Evolutionary conservation across 2,113 vertebrate species (phyloP), one percentile per base, ranked within the genome.

Genomic region (Hippocampus mohnikei): DNA sequence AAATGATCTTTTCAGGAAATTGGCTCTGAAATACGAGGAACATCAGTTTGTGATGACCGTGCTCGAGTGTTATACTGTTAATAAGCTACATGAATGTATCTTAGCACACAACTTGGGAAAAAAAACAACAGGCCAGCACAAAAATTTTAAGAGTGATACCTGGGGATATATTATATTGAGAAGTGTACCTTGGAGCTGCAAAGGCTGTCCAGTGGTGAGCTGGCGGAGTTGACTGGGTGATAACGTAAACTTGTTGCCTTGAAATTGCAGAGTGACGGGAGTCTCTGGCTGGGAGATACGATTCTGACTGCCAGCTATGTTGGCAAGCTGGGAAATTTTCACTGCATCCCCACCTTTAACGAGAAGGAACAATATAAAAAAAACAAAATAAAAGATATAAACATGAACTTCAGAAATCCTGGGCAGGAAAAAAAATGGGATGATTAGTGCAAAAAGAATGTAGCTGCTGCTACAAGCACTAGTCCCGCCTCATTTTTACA

Each of bases 191-290:
- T 97, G 95, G 62, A 97, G 91, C 88, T 97, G 95, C 83, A 97
- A 85, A 37, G 95, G 95, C 42, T 97, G 95, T 62, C 95, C 95
- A 0, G 95, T 94, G 42, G 95, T 97, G 71, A 97, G 95, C 88
- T 97, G 95, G 18, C 95, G 94, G 18, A 97, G 93, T 60, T 97
- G 95, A 71, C 95, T 97, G 20, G 94, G 95, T 1, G 95, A 97
- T 53, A 97, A 72, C 7, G 95, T 97, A 73, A 96, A 96, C 82
- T 96, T 97, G 89, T 96, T 97, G 33, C 95, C 95, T 87, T 97
- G 95, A 85, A 96, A 96, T 87, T 97, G 95, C 75, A 97, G 88
- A 0, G 95, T 96, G 80, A 97, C 95, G 0, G 95, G 95, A 9
- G 94, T 95, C 90, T 96, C 95, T 1, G 93, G 93, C 84, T 95